These are phyloP conservation scores for Amblyjoppa proteus DNA, from an alignment of 2,888 invertebrate species.

Conservation along the genomic window DNA sequence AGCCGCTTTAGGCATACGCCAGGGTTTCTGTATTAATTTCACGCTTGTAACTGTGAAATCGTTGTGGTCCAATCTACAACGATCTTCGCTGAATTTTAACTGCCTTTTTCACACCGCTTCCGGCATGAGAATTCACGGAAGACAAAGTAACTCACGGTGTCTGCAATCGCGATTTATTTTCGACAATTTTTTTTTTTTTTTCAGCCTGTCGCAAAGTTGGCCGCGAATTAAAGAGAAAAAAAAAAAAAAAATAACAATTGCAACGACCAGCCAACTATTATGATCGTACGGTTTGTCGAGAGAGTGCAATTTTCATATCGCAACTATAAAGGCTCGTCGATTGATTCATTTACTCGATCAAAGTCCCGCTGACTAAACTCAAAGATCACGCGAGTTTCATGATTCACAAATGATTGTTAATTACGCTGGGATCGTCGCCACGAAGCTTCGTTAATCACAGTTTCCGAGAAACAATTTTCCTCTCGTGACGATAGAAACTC, in stretches of 20 bases:
- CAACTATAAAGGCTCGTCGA: neutral
- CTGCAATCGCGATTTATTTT: conserved; percentile 5
- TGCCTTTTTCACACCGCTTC: conserved; percentile 21
- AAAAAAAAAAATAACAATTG: neutral
- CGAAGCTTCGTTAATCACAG: conserved; percentile 47
- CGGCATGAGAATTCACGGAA: conserved; percentile 21
- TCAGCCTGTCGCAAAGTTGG: neutral
- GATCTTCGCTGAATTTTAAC: conserved; percentile 41
- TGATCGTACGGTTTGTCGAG: neutral
- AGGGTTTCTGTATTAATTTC: conserved; percentile 68
- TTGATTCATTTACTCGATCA: conserved; percentile 17
- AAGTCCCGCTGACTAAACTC: conserved; percentile 42
- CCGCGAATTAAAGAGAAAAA: neutral
- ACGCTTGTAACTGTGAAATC: conserved; percentile 70
- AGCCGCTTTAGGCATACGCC: conserved; percentile 38
- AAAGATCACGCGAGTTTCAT: conserved; percentile 32
- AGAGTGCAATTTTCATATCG: neutral
- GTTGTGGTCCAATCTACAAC: conserved; percentile 64
- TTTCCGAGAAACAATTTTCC: conserved; percentile 42
- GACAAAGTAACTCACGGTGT: neutral
- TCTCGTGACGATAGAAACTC: neutral
- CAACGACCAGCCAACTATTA: neutral
- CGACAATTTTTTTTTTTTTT: neutral
- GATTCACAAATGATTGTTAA: conserved; percentile 60
- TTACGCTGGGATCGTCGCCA: conserved; percentile 37